These are phyloP conservation scores for Condylura cristata DNA, from an alignment of 2,113 vertebrate genomes.

Conservation along the genomic window DNA sequence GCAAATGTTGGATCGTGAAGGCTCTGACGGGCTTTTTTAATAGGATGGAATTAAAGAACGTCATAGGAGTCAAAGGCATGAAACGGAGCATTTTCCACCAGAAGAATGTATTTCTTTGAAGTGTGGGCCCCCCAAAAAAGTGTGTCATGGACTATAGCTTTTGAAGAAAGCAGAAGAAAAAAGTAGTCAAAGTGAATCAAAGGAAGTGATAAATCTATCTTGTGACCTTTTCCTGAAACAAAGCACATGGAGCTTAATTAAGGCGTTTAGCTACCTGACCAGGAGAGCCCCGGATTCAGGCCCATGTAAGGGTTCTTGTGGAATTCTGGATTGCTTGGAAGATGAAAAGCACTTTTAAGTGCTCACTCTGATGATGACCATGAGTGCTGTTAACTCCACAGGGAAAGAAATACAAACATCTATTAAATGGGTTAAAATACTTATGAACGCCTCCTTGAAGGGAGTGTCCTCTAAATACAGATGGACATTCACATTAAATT, in stretches of 20 bases:
- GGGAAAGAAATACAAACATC: slow-evolving; percentile 54
- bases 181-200: slow-evolving; percentile 53
- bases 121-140: not conserved
- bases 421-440: not conserved
- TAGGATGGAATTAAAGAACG: slow-evolving; percentile 21
- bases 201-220: slow-evolving; percentile 44
- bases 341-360: slow-evolving; percentile 72
- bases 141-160: not conserved
- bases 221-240: slow-evolving; percentile 36
- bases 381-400: not conserved
- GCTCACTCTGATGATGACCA: slow-evolving; percentile 41
- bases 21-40: not conserved
- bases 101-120: slow-evolving; percentile 45
- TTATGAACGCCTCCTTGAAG: not conserved
- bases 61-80: not conserved
- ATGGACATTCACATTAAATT: not conserved
- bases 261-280: slow-evolving; percentile 44
- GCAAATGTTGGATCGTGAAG: not conserved
- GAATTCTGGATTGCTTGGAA: slow-evolving; percentile 41
- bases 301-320: slow-evolving; percentile 8
- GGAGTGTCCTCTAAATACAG: not conserved
- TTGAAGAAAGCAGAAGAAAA: slow-evolving; percentile 51
- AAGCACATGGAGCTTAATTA: slow-evolving; percentile 42
- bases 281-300: not conserved
- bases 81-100: not conserved